Base-by-base conservation (phyloP, 2,113 vertebrate species). In the Podilymbus podiceps region DNA sequence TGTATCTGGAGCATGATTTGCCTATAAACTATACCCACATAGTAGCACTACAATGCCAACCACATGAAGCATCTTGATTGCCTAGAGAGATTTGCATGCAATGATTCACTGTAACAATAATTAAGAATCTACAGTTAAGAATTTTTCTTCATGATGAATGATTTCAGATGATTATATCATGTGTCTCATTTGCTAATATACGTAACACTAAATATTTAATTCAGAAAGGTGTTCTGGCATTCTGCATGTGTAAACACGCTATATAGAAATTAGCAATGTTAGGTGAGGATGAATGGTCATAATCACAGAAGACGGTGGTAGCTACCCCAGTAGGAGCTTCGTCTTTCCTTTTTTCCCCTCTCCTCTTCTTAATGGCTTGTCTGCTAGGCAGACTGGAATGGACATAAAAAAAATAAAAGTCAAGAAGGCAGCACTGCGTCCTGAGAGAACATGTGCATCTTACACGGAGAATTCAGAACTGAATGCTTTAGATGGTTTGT, bases 61-160 rank as follows among this genome's bases (percentile, higher is more conserved):
- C 91, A n/a, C 58, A 89, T 71, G 95, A 96, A 92, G 46, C 8
- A 2, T 90, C 91, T 76, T 90, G 83, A 93, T 85, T 90, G 79
- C 84, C 87, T 42, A 2, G 33, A 86, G 58, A 88, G 60, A 88
- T 56, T 80, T 93, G 90, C 77, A 76, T 91, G 44, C 46, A 93
- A 0, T 78, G 88, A 95, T 83, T 93, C 71, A 81, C 44, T 28
- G 18, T 86, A 85, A 49, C 42, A 72, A 56, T 89, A 93, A 96
- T 97, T 97, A 87, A 94, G 88, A 90, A 89, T 64, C 55, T 94
- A 30, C 81, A 92, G 92, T 88, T 95, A 91, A 80, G 60, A 67
- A 35, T 22, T 96, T 96, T 96, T 95, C 76, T 84, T 97, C 81
- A 30, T 10, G 38, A 24, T 53, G 69, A 53, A 53, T 79, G 85